phyloP scores from a whole-genome alignment of 2,888 invertebrate genomes.

The Cactoblastis cactorum region DNA sequence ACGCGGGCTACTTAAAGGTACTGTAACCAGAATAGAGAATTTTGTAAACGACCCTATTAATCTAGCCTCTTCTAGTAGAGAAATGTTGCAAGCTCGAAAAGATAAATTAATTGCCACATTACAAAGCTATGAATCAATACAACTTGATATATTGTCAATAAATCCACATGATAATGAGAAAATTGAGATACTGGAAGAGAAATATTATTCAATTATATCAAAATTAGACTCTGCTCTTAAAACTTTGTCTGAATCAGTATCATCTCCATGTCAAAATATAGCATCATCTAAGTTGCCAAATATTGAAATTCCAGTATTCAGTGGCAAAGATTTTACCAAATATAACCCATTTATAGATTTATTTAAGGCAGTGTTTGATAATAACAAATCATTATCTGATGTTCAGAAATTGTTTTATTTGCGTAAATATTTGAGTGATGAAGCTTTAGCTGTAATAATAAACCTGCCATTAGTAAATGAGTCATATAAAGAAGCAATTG shows the following conservation, averaged over 20 bases:
- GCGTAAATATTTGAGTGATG: constrained; percentile 15
- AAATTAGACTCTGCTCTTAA: too few species aligned
- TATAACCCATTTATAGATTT: constrained; percentile 20
- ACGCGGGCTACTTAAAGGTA: too few species aligned
- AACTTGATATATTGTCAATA: background rate
- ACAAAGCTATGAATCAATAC: too few species aligned
- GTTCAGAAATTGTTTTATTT: constrained; percentile 23
- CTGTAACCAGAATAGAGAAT: background rate
- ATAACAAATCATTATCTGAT: too few species aligned
- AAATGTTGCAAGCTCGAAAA: background rate
- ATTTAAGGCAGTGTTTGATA: too few species aligned
- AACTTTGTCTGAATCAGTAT: too few species aligned
- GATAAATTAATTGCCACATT: too few species aligned
- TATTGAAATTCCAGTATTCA: constrained; percentile 17
- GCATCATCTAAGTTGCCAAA: constrained; percentile 18
- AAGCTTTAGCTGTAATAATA: constrained; percentile 13
- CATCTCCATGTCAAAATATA: background rate
- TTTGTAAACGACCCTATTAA: background rate
- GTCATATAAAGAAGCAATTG: constrained; percentile 16
- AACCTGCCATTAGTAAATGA: constrained; percentile 18
- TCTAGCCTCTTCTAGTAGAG: background rate
- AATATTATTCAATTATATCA: too few species aligned
- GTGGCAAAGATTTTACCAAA: constrained; percentile 18
- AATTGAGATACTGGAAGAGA: too few species aligned
- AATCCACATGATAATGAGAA: too few species aligned